phyloP scores from a whole-genome alignment of 2,113 vertebrate species.

The Gymnorhina tibicen region DNA sequence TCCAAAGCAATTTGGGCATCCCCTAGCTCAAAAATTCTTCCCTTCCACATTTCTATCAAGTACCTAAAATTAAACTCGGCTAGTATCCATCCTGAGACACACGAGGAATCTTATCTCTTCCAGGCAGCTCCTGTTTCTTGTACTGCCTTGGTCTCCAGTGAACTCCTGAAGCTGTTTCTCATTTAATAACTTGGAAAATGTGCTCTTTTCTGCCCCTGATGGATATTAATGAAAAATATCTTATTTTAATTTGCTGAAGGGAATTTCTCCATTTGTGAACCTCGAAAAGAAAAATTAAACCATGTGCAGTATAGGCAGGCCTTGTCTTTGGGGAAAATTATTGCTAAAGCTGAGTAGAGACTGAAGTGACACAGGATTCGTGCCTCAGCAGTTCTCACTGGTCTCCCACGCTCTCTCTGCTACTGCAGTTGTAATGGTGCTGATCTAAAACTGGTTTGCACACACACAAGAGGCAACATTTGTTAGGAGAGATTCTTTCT shows the following conservation, averaged over 20 bases:
- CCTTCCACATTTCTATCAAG: neutral
- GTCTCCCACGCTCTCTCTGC: neutral
- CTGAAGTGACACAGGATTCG: accelerated
- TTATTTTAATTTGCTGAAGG: neutral
- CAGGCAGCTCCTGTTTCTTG: neutral
- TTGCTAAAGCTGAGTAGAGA: neutral
- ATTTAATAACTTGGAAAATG: neutral
- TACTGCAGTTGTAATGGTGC: neutral
- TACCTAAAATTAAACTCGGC: neutral
- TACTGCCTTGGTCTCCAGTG: neutral
- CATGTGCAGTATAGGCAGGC: neutral
- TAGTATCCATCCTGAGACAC: neutral
- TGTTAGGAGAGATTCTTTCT: neutral
- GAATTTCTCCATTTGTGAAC: neutral
- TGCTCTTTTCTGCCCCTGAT: neutral
- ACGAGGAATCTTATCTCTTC: neutral
- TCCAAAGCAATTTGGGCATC: neutral
- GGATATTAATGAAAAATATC: neutral
- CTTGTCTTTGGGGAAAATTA: neutral
- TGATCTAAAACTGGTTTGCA: neutral
- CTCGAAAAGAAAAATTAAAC: neutral
- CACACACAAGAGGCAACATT: neutral
- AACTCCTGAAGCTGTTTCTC: neutral
- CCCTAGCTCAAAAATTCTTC: neutral
- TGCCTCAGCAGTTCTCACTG: neutral